Conservation (phyloP, 2,888 invertebrate species). For the Nephrotoma appendiculata region DNA sequence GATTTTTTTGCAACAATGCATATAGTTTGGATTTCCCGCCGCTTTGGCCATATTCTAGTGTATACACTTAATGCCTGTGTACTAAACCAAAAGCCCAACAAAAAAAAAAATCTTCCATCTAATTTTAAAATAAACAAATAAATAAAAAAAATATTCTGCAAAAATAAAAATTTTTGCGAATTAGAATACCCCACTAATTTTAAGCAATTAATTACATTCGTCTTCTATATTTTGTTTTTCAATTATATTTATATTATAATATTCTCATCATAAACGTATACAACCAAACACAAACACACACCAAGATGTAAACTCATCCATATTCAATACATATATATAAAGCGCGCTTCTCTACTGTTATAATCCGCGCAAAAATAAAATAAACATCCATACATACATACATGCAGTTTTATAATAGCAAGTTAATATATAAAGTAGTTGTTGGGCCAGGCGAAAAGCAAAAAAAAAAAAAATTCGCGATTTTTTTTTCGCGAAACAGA, state of each 20-base stretch:
- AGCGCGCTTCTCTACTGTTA: background rate
- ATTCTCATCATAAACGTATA: background rate
- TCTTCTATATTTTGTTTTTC: background rate
- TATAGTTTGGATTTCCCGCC: background rate
- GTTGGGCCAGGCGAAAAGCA: background rate
- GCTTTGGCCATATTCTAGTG: background rate
- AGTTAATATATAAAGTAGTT: background rate
- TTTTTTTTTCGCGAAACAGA: constrained; percentile 1
- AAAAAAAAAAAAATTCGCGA: background rate
- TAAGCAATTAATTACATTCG: background rate
- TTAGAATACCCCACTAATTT: background rate
- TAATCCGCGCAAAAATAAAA: background rate
- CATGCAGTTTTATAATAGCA: background rate
- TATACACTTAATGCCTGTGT: background rate
- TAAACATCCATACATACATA: background rate
- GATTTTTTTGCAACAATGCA: background rate
- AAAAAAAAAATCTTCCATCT: background rate
- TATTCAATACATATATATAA: background rate
- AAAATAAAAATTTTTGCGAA: background rate
- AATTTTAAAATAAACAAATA: background rate
- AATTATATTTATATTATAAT: background rate
- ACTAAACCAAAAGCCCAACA: background rate
- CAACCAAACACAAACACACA: background rate
- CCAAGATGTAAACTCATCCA: background rate
- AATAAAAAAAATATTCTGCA: background rate